Evolutionary conservation across 2,113 vertebrate species (phyloP).

Genomic region (Plectropomus leopardus): DNA sequence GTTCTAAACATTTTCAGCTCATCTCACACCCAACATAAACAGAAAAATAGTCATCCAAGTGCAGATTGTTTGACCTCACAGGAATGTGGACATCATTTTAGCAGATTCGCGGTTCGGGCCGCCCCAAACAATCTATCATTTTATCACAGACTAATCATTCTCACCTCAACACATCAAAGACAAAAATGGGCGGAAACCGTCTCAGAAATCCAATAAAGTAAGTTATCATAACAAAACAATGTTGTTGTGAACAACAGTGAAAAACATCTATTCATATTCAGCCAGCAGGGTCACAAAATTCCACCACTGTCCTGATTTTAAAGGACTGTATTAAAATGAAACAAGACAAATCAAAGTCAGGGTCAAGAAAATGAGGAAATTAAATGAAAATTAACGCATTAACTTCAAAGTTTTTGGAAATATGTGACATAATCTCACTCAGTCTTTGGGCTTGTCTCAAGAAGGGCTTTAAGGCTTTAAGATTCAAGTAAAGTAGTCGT

Average conservation of each 20-base stretch:
- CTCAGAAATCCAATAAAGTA: neutral
- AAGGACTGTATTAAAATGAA: neutral
- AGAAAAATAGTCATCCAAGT: slow-evolving; percentile 8
- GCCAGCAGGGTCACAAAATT: neutral
- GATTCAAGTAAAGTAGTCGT: too few relatives aligned
- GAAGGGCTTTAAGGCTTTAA: too few relatives aligned
- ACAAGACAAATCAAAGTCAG: neutral
- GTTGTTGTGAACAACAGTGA: neutral
- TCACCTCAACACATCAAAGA: slow-evolving; percentile 18
- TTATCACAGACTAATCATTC: slow-evolving; percentile 23
- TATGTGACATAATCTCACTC: neutral
- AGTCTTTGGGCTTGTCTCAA: neutral
- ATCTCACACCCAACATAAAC: slow-evolving; percentile 54
- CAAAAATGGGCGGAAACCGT: neutral
- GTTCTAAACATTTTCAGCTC: slow-evolving; percentile 60
- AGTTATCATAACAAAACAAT: neutral
- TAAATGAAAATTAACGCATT: neutral
- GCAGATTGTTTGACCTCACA: slow-evolving; percentile 25
- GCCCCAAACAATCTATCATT: slow-evolving; percentile 8
- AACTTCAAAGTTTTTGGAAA: neutral
- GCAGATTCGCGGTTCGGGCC: slow-evolving; percentile 5
- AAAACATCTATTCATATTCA: neutral
- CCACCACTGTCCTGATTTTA: neutral
- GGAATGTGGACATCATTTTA: slow-evolving; percentile 39
- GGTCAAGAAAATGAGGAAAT: neutral